Evolutionary conservation across 2,113 vertebrate species (phyloP), one percentile per base, ranked within the genome.

Genomic region (Sardina pilchardus): DNA sequence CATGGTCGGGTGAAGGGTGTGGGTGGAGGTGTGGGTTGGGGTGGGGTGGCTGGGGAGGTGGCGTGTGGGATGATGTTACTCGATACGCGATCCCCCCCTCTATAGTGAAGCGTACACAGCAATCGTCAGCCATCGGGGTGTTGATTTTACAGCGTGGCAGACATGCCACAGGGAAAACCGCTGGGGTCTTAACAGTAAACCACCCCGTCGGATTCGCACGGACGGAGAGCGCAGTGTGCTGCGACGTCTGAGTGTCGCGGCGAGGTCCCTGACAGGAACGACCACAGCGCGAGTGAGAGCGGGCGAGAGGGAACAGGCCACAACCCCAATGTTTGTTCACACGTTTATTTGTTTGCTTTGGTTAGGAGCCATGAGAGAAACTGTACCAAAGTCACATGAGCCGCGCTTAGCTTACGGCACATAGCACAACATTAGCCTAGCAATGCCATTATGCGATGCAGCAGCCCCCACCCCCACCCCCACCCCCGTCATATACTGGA

Each of bases 71-170:
- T 47, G 81, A 67, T 50, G 36, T 78, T 85, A 82, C 63, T 59
- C 85, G 86, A 83, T 85, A 59, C 30, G 36, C 67, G 67, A 56
- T 81, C 75, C 81, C 50, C 82, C 81, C 43, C 56, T 82, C 44
- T 24, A 34, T 36, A 34, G 30, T 78, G 71, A 78, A 36, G 36
- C 30, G 34, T 17, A 78, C 26, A 36, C 71, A 36, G 71, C 71
- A 2, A 81, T 87, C 39, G 7, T n/a, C 63, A 71, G 78, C 81
- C 48, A 56, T 47, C 45, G 82, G 34, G 12, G 82, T 21, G 34
- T 85, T 84, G 88, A 86, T 87, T 78, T 87, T 81, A 82, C 84
- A 85, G 81, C 59, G 24, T 10, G 43, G 56, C 86, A 81, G 71
- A 87, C 56, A 83, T 16, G 39, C 83, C 48, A 24, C 50, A 59